Conservation (phyloP, 1,140 invertebrate species). For the Portunus trituberculatus region DNA sequence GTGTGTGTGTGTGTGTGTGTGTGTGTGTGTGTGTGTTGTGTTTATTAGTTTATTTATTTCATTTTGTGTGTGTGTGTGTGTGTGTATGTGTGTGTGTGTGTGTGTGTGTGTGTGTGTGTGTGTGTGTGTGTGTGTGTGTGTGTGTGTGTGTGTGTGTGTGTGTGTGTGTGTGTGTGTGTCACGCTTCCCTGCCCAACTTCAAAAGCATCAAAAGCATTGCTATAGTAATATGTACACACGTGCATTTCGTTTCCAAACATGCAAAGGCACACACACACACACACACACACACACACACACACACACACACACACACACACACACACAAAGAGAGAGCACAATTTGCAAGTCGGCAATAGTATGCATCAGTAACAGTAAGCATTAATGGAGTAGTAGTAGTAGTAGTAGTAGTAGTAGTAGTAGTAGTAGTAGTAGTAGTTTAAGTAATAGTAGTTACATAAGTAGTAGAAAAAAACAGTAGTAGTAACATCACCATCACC, state of each 20-base stretch:
- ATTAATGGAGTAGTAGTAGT: background rate
- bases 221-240: no score
- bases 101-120: background rate
- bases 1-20: constrained; percentile 45
- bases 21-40: constrained; percentile 5
- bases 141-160: constrained; percentile 21
- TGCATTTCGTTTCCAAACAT: no score
- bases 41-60: background rate
- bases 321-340: no score
- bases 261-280: no score
- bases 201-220: no score
- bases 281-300: no score
- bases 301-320: no score
- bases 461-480: background rate
- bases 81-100: constrained; percentile 1
- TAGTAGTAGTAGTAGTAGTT: constrained; percentile 28
- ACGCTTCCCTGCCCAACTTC: no score
- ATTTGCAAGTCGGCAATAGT: no score
- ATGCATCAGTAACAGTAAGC: background rate
- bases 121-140: constrained; percentile 41
- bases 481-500: background rate
- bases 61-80: background rate
- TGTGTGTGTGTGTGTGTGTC: constrained; percentile 24
- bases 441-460: background rate
- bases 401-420: constrained; percentile 21